These are phyloP conservation scores for Girardinus metallicus DNA, from an alignment of 2,797 vertebrate genomes.

Conservation along the genomic window DNA sequence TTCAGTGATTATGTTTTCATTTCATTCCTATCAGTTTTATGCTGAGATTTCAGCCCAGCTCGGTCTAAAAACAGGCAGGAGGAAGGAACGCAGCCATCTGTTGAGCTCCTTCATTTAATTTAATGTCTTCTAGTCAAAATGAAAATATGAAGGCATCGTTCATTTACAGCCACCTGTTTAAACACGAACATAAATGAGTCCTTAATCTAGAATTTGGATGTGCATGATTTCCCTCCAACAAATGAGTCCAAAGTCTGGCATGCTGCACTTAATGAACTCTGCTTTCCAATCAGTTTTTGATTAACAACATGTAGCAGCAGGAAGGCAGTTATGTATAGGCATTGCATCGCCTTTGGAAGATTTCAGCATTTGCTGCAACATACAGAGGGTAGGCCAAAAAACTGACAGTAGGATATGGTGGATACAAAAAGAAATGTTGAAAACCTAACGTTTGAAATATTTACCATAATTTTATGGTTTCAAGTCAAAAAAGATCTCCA, in stretches of 20 bases:
- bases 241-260: slow-evolving; percentile 3
- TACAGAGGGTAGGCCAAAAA: not conserved
- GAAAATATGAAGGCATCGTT: slow-evolving; percentile 35
- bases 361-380: slow-evolving; percentile 13
- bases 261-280: not conserved
- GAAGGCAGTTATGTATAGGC: slow-evolving; percentile 9
- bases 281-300: slow-evolving; percentile 1
- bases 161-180: slow-evolving; percentile 46
- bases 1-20: not conserved
- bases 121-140: slow-evolving; percentile 25
- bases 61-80: slow-evolving; percentile 10
- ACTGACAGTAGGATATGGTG: not conserved
- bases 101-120: slow-evolving; percentile 32
- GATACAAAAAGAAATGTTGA: not conserved
- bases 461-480: not conserved
- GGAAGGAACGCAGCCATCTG: slow-evolving; percentile 38
- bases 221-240: slow-evolving; percentile 16
- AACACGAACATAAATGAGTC: slow-evolving; percentile 18
- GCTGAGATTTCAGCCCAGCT: slow-evolving; percentile 8
- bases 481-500: not conserved
- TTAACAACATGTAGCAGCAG: slow-evolving; percentile 2
- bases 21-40: slow-evolving; percentile 2
- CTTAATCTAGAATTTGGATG: slow-evolving; percentile 12
- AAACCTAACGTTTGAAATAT: not conserved
- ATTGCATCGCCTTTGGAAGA: slow-evolving; percentile 1